phyloP scores from a whole-genome alignment of 2,797 vertebrate genomes.

The Trematomus bernacchii region DNA sequence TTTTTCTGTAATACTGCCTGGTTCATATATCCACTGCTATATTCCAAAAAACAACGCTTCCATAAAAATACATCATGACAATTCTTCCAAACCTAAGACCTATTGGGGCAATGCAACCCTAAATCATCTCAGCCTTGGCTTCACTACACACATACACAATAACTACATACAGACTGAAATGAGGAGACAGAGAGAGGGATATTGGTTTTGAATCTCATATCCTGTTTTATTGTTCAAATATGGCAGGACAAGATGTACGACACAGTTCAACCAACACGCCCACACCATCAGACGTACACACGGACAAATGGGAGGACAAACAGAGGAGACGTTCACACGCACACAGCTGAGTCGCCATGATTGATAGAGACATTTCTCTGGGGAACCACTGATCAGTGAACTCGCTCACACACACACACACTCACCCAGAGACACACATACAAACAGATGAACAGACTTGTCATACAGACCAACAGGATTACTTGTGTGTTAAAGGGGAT shows the following conservation, averaged over 20 bases:
- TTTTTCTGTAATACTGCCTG: background rate
- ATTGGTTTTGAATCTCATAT: slow-evolving; percentile 76
- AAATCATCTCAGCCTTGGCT: background rate
- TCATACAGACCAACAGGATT: slow-evolving; percentile 59
- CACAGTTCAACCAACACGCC: slow-evolving; percentile 63
- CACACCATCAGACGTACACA: slow-evolving; percentile 39
- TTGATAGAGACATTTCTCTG: slow-evolving; percentile 55
- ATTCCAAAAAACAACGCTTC: background rate
- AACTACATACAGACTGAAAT: slow-evolving; percentile 12
- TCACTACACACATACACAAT: background rate
- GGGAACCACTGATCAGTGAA: slow-evolving; percentile 56
- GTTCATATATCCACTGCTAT: background rate
- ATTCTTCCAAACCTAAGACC: background rate
- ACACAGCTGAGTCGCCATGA: slow-evolving; percentile 43
- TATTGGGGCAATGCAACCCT: background rate
- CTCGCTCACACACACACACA: background rate
- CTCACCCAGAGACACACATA: too few species aligned
- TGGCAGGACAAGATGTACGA: slow-evolving; percentile 71
- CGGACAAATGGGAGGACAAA: slow-evolving; percentile 55
- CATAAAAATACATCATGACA: background rate
- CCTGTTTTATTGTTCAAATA: slow-evolving; percentile 82
- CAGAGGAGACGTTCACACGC: slow-evolving; percentile 44
- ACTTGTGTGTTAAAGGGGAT: slow-evolving; percentile 79
- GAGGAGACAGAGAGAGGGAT: slow-evolving; percentile 41
- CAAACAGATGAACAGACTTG: slow-evolving; percentile 38